Evolutionary conservation across 2,888 invertebrate species (phyloP).

Genomic region (Drosophila percnosoma): DNA sequence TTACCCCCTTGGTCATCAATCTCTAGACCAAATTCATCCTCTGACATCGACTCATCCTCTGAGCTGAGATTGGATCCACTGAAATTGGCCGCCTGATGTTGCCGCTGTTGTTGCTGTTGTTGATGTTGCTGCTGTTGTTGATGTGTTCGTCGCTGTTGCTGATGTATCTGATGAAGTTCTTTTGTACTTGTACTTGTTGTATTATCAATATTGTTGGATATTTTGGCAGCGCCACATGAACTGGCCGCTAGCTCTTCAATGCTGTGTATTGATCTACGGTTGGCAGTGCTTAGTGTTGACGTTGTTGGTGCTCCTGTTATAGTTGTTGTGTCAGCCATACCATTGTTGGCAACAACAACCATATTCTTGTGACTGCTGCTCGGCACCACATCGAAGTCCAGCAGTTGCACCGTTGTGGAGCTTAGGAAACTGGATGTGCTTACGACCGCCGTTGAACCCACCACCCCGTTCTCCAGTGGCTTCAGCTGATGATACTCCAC

Average conservation of each 20-base stretch:
- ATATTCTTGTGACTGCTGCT: constrained; percentile 41
- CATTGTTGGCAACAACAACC: constrained; percentile 21
- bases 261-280: constrained; percentile 68
- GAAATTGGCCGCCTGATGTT: constrained; percentile 50
- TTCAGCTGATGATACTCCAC: constrained; percentile 72
- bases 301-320: constrained; percentile 38
- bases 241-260: constrained; percentile 74
- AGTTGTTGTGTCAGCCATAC: constrained; percentile 43
- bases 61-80: constrained; percentile 75
- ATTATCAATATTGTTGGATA: constrained; percentile 30
- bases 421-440: constrained; percentile 57
- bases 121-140: constrained; percentile 46
- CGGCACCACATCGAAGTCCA: constrained; percentile 62
- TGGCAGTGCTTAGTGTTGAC: constrained; percentile 42
- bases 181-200: constrained; percentile 44
- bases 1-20: constrained; percentile 81
- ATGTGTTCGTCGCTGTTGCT: constrained; percentile 37
- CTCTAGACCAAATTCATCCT: constrained; percentile 81
- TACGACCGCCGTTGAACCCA: constrained; percentile 20
- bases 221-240: constrained; percentile 58
- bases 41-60: constrained; percentile 79
- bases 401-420: constrained; percentile 59
- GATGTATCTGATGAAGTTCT: constrained; percentile 47
- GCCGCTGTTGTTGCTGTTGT: constrained; percentile 50
- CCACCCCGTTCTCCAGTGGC: constrained; percentile 42